Evolutionary conservation across 2,797 vertebrate species (phyloP).

Genomic region (Merluccius polli): DNA sequence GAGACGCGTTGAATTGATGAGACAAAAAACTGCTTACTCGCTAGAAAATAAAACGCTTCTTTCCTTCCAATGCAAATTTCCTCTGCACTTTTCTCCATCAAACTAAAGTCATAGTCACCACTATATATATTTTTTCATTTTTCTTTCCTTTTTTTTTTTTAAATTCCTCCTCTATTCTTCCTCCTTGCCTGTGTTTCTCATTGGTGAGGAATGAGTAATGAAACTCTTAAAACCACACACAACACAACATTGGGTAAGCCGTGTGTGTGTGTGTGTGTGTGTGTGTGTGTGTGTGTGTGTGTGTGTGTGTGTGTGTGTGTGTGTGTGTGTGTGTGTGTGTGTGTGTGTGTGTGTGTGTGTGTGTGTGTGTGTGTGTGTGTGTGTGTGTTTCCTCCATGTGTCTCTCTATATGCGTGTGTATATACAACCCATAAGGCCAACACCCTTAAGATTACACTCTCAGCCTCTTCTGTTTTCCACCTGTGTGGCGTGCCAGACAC

Average conservation of each 20-base stretch:
- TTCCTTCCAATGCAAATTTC: conserved; percentile 10
- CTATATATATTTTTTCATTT: conserved; percentile 7
- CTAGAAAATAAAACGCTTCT: background rate
- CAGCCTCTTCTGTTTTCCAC: conserved; percentile 69
- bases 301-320: conserved; percentile 28
- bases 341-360: conserved; percentile 48
- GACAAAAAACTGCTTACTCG: conserved; percentile 21
- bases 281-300: conserved; percentile 31
- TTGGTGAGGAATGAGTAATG: conserved; percentile 48
- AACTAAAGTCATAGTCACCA: background rate
- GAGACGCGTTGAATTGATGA: conserved; percentile 45
- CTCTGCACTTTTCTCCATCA: conserved; percentile 25
- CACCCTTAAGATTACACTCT: conserved; percentile 66
- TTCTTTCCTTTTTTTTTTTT: conserved; percentile 25
- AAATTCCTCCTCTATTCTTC: conserved; percentile 21
- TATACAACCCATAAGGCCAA: conserved; percentile 56
- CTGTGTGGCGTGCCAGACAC: conserved; percentile 67
- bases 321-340: conserved; percentile 36
- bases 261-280: conserved; percentile 57
- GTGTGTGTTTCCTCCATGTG: conserved; percentile 42
- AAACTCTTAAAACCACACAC: conserved; percentile 61
- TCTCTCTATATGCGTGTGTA: conserved; percentile 25
- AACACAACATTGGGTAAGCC: conserved; percentile 54
- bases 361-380: conserved; percentile 59
- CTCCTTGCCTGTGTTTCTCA: conserved; percentile 56